Conservation (phyloP, 35 echinoderm and acorn worm genomes). For the Amphiura filiformis region DNA sequence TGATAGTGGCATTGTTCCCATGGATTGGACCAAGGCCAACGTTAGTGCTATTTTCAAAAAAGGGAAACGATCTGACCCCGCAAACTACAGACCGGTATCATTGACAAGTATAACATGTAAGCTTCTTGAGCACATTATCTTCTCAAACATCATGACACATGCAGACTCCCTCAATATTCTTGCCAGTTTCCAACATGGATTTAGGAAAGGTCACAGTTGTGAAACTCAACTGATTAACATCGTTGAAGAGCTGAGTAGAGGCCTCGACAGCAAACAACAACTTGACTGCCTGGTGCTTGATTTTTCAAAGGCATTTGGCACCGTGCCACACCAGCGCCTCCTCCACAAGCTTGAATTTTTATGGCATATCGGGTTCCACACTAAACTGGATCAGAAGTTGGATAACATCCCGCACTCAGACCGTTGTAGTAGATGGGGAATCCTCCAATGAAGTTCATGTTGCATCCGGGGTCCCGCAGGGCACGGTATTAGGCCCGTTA, state of each 20-base stretch:
- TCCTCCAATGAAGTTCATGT: too few relatives aligned
- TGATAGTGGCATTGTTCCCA: conserved; percentile 13
- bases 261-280: conserved; percentile 14
- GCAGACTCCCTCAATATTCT: conserved; percentile 23
- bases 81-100: conserved; percentile 40
- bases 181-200: conserved; percentile 30
- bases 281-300: not conserved
- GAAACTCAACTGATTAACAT: conserved; percentile 24
- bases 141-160: conserved; percentile 26
- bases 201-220: conserved; percentile 33
- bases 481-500: too few relatives aligned
- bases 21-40: conserved; percentile 30
- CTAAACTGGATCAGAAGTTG: too few relatives aligned
- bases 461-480: too few relatives aligned
- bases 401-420: too few relatives aligned
- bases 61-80: not conserved
- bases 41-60: conserved; percentile 43
- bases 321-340: too few relatives aligned
- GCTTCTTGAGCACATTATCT: conserved; percentile 27
- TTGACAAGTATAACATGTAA: conserved; percentile 38
- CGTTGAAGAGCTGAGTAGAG: conserved; percentile 5
- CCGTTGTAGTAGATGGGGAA: too few relatives aligned
- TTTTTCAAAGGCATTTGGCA: too few relatives aligned
- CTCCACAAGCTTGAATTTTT: too few relatives aligned
- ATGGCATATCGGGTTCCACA: too few relatives aligned